Base-by-base conservation (phyloP, 2,113 vertebrate genomes). In the Rynchops niger region DNA sequence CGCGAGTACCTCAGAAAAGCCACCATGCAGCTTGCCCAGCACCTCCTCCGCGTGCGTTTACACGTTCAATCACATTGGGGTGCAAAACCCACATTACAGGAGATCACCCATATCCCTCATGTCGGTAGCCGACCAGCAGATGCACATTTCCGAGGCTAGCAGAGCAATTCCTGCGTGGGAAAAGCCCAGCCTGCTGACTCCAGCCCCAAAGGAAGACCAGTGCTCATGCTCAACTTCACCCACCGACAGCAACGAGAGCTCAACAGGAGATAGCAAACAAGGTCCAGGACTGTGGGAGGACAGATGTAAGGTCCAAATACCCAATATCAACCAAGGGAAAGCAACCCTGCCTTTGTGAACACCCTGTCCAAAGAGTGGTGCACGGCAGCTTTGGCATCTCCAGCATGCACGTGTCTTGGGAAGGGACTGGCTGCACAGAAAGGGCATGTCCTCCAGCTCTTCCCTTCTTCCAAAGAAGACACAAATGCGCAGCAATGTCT, bases 351-450 rank as follows among this genome's bases (percentile, higher is more conserved):
- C 9, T 30, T 53, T 15, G 19, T 1, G 9, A 88, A 58, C 21
- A 23, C 21, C 20, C 49, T 32, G 42, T 4, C 61, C 71, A n/a
- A 56, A 19, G 7, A 40, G 19, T 0, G 1, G 17, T 8, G 29
- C 83, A 30, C 0, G 12, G 55, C 65, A 78, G 59, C 69, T 66
- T 5, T 29, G 38, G 5, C 8, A 16, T 11, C 71, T 59, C 34
- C 32, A 36, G 84, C n/a, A 83, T 0, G 0, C 27, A 6, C 1
- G 1, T 2, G 8, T 3, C 71, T 55, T 23, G 27, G 71, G 55
- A 70, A 78, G 22, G 55, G 45, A 73, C 3, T 18, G 16, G 7
- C 21, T 86, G 18, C 62, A 34, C 25, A 34, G 30, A 29, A 32
- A 26, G 11, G 34, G 17, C 43, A 43, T 3, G 20, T 73, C 12